Base-by-base conservation (phyloP, 2,888 invertebrate species). In the Leucophenga montana region DNA sequence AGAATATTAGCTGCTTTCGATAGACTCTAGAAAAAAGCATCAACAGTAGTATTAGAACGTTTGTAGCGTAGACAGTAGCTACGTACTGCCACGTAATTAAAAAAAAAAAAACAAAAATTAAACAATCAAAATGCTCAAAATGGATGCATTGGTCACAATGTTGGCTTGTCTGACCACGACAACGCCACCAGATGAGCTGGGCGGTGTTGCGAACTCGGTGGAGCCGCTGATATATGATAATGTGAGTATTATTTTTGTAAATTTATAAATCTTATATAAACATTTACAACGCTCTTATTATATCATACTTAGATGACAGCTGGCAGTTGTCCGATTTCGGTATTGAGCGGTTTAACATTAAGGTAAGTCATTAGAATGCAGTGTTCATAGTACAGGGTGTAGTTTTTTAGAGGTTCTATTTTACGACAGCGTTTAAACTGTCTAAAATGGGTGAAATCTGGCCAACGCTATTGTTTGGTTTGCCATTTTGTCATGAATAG, bases 91-190 rank as follows among this genome's bases (percentile, higher is more conserved):
- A 61, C 31, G 16, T 0, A 39, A 18, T 6, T 16, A 64, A 64
- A 14, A 9, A 27, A 14, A 18, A 48, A 50, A 31, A 27, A 14
- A 18, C 22, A 50, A 31, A 14, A 59, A 11, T 18, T 54, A 33
- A 56, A 56, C 27, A 16, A 16, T 64, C 13, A 64, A 77, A 73
- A 68, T 73, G 65, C 61, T 81, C 48, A 81, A 84, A 57, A 69
- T 81, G 61, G 81, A 81, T 20, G 66, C 83, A 8, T n/a, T 81
- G 71, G 82, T 81, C 67, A 81, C 84, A 33, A 83, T 84, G 74
- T 62, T 81, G 81, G 79, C 81, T 22, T 81, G 81, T 64, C 72
- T 81, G 0, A 72, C 78, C 22, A 81, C 79, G 50, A 81, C 81
- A 18, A 81, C 79, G 48, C 79, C 81, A 18, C 81, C 77, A n/a